A percentile compares a stretch with the other conserved stretches of the same genome.
These are phyloP conservation scores for Gorsachius magnificus DNA, from an alignment of 2,797 vertebrate species.

Conservation along the genomic window DNA sequence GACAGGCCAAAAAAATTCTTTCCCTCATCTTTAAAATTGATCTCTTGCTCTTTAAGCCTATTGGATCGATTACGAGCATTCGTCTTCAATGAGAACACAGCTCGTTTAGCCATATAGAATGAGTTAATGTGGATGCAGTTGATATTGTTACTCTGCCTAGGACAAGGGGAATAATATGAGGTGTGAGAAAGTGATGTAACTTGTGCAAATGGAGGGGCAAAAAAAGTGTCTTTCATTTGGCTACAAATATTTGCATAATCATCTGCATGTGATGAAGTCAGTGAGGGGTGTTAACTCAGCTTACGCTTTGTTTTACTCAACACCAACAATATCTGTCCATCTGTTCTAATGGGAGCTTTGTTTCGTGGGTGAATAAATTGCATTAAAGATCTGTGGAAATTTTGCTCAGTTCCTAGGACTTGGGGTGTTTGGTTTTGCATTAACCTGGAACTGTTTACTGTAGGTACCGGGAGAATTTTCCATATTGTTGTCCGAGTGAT, in stretches of 20 bases:
- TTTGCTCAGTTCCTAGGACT: background rate
- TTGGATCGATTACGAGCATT: background rate
- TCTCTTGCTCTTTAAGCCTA: background rate
- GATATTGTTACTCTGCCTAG: background rate
- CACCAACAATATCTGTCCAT: background rate
- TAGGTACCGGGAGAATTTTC: background rate
- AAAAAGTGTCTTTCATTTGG: rapidly evolving
- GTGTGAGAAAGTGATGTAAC: background rate
- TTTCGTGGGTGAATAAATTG: background rate
- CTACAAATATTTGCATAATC: background rate
- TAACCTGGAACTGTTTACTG: background rate
- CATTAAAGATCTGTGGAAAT: background rate
- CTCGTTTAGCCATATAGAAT: background rate
- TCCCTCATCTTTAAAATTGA: background rate
- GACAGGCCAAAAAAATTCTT: background rate
- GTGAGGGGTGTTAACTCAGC: background rate
- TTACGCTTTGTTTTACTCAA: background rate
- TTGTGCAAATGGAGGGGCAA: background rate
- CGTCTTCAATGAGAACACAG: background rate
- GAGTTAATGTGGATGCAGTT: background rate
- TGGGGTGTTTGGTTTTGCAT: background rate
- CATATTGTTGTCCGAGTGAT: background rate
- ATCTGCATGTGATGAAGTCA: background rate
- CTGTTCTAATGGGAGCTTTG: background rate
- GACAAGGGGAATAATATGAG: background rate